Evolutionary conservation across 2,797 vertebrate genomes (phyloP).

Genomic region (Astyanax mexicanus): DNA sequence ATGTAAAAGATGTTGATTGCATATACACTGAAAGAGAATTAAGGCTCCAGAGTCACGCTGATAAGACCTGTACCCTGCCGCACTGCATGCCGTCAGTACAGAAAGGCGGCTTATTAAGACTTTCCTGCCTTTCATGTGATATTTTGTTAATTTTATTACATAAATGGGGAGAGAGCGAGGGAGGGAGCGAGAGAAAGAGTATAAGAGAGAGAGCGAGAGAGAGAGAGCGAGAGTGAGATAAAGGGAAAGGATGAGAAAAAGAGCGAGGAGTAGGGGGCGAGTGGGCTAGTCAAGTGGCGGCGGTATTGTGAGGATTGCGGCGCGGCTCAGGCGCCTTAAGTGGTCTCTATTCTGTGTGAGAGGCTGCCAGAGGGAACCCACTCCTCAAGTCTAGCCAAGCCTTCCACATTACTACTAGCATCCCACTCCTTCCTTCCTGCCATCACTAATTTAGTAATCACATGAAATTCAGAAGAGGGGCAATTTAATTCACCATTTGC

Average conservation of each 20-base stretch:
- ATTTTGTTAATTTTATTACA: conserved; percentile 1
- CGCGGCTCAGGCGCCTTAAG: conserved; percentile 29
- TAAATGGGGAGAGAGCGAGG: background rate
- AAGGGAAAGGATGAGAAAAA: background rate
- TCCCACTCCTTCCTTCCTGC: conserved; percentile 54
- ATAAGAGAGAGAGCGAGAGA: background rate
- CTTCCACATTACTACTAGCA: conserved; percentile 49
- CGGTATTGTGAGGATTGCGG: background rate
- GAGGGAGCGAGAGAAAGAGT: conserved; percentile 31
- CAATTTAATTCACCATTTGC: conserved; percentile 64
- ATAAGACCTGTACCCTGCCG: background rate
- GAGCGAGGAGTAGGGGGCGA: conserved; percentile 14
- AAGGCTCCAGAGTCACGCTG: background rate
- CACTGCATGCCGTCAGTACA: background rate
- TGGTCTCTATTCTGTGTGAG: conserved; percentile 35
- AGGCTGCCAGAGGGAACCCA: conserved; percentile 48
- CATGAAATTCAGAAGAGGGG: conserved; percentile 63
- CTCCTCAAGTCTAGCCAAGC: conserved; percentile 49
- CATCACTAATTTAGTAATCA: conserved; percentile 67
- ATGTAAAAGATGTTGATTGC: background rate
- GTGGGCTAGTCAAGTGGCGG: conserved; percentile 25
- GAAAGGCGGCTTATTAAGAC: background rate
- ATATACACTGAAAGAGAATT: background rate
- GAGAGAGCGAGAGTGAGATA: conserved; percentile 25
- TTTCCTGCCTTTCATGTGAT: background rate